Base-by-base conservation (phyloP, 2,888 invertebrate species). In the Amphipyra berbera region DNA sequence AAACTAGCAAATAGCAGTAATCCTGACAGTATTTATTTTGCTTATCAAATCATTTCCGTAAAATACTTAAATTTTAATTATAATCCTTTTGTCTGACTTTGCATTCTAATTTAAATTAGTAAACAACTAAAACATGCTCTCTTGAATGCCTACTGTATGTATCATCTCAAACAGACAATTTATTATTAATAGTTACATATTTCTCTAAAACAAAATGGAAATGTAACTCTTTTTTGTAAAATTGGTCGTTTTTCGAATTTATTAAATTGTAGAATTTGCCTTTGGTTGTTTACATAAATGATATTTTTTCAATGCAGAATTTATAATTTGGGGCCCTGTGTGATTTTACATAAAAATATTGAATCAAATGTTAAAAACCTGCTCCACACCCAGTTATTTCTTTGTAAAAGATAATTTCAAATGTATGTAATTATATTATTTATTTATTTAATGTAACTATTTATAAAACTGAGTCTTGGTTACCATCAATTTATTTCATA, bases 401-500 rank as follows among this genome's bases (percentile, higher is more conserved):
- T 55, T 38, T 42, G 10, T 37, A 38, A 33, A 4, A 30, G 30
- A 1, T 30, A 46, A 55, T 47, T 33, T 47, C 15, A 55, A 49
- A 12, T 35, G 7, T 10, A 15, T 38, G 8, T 21, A 8, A 30
- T 27, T 27, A 52, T 56, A 56, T 40, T 42, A 35, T 21, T 21
- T 21, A 21, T 21, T 21, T 21, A 37, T 52, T 54, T 52, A 13
- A 41, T 41, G 27, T 52, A 41, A 6, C 27, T 13, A 35, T n/a
- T 49, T 48, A 54, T 54, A 30, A 40, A 52, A 63, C 52, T 50
- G 44, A 44, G 35, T 61, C 15, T 68, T 64, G 49, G 48, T 75
- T 56, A 71, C 60, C 50, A 58, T 52, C 12, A 27, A 9, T 53
- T 54, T 35, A 37, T 70, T 58, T 59, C 46, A 14, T 54, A 45